Evolutionary conservation across 64 coral and sea anemone genomes (phyloP).

Genomic region (Stichodactyla helianthus): DNA sequence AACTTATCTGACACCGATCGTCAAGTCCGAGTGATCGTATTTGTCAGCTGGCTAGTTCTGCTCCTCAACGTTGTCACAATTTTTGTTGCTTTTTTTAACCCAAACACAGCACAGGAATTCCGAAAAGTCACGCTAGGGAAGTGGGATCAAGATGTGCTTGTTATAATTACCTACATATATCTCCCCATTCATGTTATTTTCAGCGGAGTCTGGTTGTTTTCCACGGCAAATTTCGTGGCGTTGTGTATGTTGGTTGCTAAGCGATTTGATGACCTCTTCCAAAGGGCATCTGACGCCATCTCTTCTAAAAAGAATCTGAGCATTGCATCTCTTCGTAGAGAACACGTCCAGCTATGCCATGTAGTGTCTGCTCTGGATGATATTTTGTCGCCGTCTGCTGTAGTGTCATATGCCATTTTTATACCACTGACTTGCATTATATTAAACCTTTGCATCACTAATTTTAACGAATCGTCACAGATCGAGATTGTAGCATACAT

Average conservation of each 20-base stretch:
- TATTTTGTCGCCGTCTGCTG: not conserved
- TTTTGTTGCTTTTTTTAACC: not conserved
- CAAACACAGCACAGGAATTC: not conserved
- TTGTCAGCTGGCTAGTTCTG: not conserved
- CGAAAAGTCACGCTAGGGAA: not conserved
- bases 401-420: not conserved
- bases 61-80: not conserved
- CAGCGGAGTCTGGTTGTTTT: not conserved
- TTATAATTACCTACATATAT: not conserved
- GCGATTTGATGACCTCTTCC: conserved; percentile 3
- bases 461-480: not conserved
- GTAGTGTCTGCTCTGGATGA: not conserved
- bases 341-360: conserved; percentile 6
- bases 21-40: not conserved
- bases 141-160: not conserved
- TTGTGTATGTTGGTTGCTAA: not conserved
- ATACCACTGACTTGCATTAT: not conserved
- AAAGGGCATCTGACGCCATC: not conserved
- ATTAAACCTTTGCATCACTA: not conserved
- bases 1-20: not conserved
- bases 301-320: not conserved
- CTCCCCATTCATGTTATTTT: not conserved
- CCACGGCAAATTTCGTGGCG: not conserved
- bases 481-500: not conserved
- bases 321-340: not conserved